A percentile compares a stretch with the other conserved stretches of the same genome.
phyloP scores from a whole-genome alignment of 1,140 invertebrate species.

The Nilaparvata lugens region DNA sequence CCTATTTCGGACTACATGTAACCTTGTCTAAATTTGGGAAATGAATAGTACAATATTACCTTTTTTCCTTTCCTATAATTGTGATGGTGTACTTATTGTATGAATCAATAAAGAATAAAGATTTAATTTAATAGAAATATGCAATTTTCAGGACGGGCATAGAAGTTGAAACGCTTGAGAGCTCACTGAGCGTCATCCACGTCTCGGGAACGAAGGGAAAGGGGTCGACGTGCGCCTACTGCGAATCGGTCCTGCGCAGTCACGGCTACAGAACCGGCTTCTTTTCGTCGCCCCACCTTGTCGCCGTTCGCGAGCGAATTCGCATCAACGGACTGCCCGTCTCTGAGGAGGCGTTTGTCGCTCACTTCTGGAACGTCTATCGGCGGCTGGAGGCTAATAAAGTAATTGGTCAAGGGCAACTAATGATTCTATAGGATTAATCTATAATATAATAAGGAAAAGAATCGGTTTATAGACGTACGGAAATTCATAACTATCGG shows the following conservation, averaged over 20 bases:
- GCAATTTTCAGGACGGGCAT: slow-evolving; percentile 49
- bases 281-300: slow-evolving; percentile 91
- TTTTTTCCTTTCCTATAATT: too few relatives aligned
- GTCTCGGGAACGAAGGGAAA: slow-evolving; percentile 95
- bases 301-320: slow-evolving; percentile 88
- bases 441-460: too few relatives aligned
- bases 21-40: too few relatives aligned
- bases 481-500: background rate
- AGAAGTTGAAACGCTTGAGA: slow-evolving; percentile 48
- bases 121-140: too few relatives aligned
- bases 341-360: slow-evolving; percentile 58
- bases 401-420: slow-evolving; percentile 14
- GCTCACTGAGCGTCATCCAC: slow-evolving; percentile 74
- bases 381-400: slow-evolving; percentile 44
- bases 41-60: too few relatives aligned
- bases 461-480: too few relatives aligned
- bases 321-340: slow-evolving; percentile 77
- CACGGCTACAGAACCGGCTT: slow-evolving; percentile 89
- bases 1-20: too few relatives aligned
- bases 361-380: slow-evolving; percentile 80
- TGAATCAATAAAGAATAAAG: too few relatives aligned
- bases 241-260: slow-evolving; percentile 77
- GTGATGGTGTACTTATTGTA: too few relatives aligned
- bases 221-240: slow-evolving; percentile 88
- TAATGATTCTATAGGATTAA: too few relatives aligned